Base-by-base conservation (phyloP, 2,888 invertebrate species). In the Protophormia terraenovae region DNA sequence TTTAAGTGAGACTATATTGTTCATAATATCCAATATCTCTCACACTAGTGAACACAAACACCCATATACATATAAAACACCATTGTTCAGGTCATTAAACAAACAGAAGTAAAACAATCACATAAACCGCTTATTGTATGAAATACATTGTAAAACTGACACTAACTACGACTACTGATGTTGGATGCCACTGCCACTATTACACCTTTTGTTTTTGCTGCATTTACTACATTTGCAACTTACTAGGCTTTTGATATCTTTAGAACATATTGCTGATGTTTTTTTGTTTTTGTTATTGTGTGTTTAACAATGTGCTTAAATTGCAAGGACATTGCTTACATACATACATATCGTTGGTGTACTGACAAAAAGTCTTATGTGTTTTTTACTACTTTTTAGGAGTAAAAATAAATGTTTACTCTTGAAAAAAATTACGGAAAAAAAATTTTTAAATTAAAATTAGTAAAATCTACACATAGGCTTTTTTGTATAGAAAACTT, bases 71-170 rank as follows among this genome's bases (percentile, higher is more conserved):
- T 19, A 19, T 47, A 24, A 66, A 60, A 72, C 29, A 73, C 50
- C 47, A 58, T 66, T 84, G 85, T 85, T 50, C 75, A 64, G 85
- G 82, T 79, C 85, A 85, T 85, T 85, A 82, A 75, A 69, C 85
- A 85, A 82, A 85, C 82, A 82, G 79, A 85, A 78, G 78, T 58
- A 71, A 85, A 79, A 64, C 75, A 73, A 75, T 69, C 58, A 60
- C 58, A 62, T 66, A 79, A 82, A 82, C 82, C 85, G 85, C 82
- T 85, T 79, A 82, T 85, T 85, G 85, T 78, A 66, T 77, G 47
- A 83, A 76, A 66, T 64, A 71, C 71, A 71, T 64, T 80, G 80
- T 80, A 58, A 80, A 66, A 80, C 53, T 80, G 72, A 55, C 73
- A 80, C 80, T 80, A 47, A 60, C 79, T 72, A 58, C 64, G 19